Evolutionary conservation across 2,113 vertebrate species (phyloP).

Genomic region (Xenus cinereus): DNA sequence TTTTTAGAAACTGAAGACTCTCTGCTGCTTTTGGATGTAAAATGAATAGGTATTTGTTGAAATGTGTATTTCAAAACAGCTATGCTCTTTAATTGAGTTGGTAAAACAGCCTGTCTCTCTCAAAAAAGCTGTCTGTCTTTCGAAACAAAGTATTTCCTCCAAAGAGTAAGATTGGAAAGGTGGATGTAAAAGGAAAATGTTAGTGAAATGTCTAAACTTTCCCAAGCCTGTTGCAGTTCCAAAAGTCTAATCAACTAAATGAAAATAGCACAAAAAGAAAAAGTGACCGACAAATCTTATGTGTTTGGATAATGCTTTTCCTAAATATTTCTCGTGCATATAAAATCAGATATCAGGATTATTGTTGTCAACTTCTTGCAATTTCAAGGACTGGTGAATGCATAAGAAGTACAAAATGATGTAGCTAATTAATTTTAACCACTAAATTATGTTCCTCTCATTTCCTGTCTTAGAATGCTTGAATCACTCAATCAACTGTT

Average conservation of each 20-base stretch:
- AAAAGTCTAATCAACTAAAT: not conserved
- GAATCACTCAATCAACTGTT: not conserved
- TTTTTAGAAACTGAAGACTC: not conserved
- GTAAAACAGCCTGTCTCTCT: not conserved
- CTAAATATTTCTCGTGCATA: not conserved
- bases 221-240: not conserved
- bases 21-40: not conserved
- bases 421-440: not conserved
- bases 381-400: not conserved
- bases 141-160: not conserved
- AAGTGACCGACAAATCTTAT: not conserved
- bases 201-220: not conserved
- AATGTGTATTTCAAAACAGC: not conserved
- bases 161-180: not conserved
- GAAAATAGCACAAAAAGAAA: not conserved
- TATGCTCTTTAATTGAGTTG: not conserved
- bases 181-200: not conserved
- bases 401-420: not conserved
- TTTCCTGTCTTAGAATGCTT: not conserved
- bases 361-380: not conserved
- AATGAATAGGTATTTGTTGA: not conserved
- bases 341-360: not conserved
- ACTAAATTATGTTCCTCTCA: not conserved
- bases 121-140: not conserved
- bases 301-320: not conserved